Base-by-base conservation (phyloP, 1,140 invertebrate species). In the Psilanteris sp. region DNA sequence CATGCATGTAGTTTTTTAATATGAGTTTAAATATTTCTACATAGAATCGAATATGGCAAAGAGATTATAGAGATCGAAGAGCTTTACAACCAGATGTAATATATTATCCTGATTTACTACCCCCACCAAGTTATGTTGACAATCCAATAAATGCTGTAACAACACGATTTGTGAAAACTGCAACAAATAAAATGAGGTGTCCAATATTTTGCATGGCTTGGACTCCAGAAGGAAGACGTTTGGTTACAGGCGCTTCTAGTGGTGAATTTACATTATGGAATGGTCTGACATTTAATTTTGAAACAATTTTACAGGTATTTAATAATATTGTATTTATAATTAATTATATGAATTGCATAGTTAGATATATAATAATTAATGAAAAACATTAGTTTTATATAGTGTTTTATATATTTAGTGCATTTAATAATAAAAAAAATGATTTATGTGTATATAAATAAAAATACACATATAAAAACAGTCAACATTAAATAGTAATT, bases 211-310 rank as follows among this genome's bases (percentile, higher is more conserved):
- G 96, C 82, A 94, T 99, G 84, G 96, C 96, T 4, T 99, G 98
- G 98, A 99, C 98, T 3, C 98, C 98, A 1, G 98, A 99, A 89
- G 98, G 98, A 11, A 92, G 98, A 57, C 91, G 98, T 67, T 89
- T 99, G 44, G 96, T 99, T 1, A 99, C 98, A 4, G 98, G 98
- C 3, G 98, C 98, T 7, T 99, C 97, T 1, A 98, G 97, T 73
- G 98, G 98, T 11, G 98, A 99, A 89, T 99, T 99, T 84, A 99
- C 98, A 0, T 89, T 99, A 1, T 99, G 98, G 98, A 99, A 99
- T 91, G 98, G 98, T 11, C 91, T 99, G 3, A 99, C 98, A 4
- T 99, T 99, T 88, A 99, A 99, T 90, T 99, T 99, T 91, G 98
- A 99, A 91, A 99, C 98, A 31, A 99, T 99, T 88, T 90, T 99